Base-by-base conservation (phyloP, 2,113 vertebrate genomes). In the Amazona vittata region DNA sequence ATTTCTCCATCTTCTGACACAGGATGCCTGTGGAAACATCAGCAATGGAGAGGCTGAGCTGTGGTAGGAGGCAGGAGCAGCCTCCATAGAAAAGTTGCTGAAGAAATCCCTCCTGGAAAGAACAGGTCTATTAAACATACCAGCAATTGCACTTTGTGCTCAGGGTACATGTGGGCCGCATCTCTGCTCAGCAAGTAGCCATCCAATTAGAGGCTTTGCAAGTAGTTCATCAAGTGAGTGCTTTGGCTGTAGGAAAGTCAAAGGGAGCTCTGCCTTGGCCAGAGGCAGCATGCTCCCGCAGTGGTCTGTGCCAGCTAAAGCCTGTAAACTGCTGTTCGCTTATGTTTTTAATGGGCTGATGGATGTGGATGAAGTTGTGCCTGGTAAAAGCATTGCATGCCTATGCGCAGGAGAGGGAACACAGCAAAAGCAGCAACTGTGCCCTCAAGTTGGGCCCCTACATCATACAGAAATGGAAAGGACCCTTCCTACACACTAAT, bases 21-120 rank as follows among this genome's bases (percentile, higher is more conserved):
- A 0, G 31, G 8, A 52, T 15, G 26, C 35, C 62, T 62, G 41
- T 0, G 0, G 74, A 53, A 53, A 29, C 19, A 1, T 10, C 74
- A 16, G 22, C 0, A 1, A 11, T 1, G 7, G 49, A 53, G 46
- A 28, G 76, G 20, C 46, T 57, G 43, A 83, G 53, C 67, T 63
- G 60, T 2, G 8, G 25, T 41, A 65, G 50, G 49, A 64, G 39
- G 44, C 41, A 80, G 59, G 25, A 83, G 41, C 1, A 0, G 13
- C 39, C 49, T 69, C 1, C 0, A 49, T 31, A 68, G n/a, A 28
- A 10, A 64, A 52, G 41, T 0, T 26, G 60, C 52, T 67, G 67
- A n/a, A 89, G 74, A 79, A 82, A 79, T 49, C 74, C 47, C 15
- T 4, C 20, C 44, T 74, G 89, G 65, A 33, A 47, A 68, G 89